phyloP scores from a whole-genome alignment of 1,140 invertebrate species.

The Cydia splendana region DNA sequence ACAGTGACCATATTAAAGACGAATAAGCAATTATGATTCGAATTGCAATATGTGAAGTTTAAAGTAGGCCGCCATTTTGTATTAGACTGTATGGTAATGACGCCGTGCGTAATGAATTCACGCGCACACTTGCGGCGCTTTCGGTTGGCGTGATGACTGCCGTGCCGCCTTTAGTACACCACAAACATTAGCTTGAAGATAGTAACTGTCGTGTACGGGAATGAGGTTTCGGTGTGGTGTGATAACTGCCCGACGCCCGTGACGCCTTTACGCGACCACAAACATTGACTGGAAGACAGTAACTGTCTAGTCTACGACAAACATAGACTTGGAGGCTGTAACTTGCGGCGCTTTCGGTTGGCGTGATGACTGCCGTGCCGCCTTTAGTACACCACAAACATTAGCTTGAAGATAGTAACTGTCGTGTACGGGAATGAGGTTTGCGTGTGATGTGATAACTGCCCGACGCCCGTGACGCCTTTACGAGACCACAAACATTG shows the following conservation, averaged over 20 bases:
- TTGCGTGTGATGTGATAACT: too few species aligned
- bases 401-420: too few species aligned
- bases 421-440: too few species aligned
- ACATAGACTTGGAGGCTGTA: too few species aligned
- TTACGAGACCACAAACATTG: too few species aligned
- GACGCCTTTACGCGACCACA: neutral
- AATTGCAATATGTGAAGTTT: neutral
- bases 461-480: too few species aligned
- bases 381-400: neutral
- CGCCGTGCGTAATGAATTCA: constrained; percentile 7
- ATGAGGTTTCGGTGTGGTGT: neutral
- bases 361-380: neutral
- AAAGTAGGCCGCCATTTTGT: constrained; percentile 3
- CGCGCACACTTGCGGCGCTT: neutral
- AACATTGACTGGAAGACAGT: neutral
- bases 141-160: neutral
- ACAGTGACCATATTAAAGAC: neutral
- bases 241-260: neutral
- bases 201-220: neutral
- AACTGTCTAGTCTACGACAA: neutral
- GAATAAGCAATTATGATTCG: neutral
- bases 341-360: neutral
- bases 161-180: neutral
- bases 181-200: neutral
- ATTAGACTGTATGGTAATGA: constrained; percentile 4